Conservation (phyloP, 1,140 invertebrate genomes). For the Bombus sylvicola region DNA sequence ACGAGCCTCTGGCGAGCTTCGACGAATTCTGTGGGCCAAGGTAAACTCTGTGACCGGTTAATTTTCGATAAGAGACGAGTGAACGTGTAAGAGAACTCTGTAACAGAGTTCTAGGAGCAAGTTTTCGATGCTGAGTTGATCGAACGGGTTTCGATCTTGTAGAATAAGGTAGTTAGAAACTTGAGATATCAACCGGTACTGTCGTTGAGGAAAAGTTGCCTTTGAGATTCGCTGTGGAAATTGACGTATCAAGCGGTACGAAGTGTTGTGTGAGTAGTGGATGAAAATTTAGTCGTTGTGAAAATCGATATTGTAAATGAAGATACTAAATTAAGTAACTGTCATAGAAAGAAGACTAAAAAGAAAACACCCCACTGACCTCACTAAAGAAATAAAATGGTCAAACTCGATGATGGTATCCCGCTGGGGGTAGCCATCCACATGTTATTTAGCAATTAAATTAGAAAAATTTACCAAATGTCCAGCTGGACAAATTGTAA, state of each 20-base stretch:
- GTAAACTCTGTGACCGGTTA: slow-evolving; percentile 63
- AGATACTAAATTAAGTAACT: neutral
- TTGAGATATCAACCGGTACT: neutral
- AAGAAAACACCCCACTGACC: too few relatives aligned
- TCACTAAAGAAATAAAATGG: too few relatives aligned
- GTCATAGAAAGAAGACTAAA: too few relatives aligned
- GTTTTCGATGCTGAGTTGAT: neutral
- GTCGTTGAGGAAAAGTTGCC: neutral
- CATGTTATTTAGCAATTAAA: too few relatives aligned
- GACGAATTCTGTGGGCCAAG: slow-evolving; percentile 70
- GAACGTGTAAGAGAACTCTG: slow-evolving; percentile 40
- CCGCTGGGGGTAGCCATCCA: too few relatives aligned
- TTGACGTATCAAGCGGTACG: too few relatives aligned
- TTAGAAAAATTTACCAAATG: too few relatives aligned
- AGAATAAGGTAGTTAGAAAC: neutral
- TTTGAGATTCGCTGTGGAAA: neutral
- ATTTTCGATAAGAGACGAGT: slow-evolving; percentile 30
- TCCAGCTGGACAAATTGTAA: too few relatives aligned
- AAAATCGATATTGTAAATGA: neutral
- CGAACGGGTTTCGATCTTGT: neutral
- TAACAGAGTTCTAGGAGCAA: slow-evolving; percentile 3
- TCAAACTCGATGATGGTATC: too few relatives aligned
- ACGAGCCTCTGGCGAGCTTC: slow-evolving; percentile 71
- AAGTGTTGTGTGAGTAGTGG: too few relatives aligned
- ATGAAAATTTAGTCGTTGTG: neutral